A percentile compares a stretch with the other conserved stretches of the same genome.
These are phyloP conservation scores for Anguilla obscura DNA, from an alignment of 2,797 vertebrate genomes.

Conservation along the genomic window DNA sequence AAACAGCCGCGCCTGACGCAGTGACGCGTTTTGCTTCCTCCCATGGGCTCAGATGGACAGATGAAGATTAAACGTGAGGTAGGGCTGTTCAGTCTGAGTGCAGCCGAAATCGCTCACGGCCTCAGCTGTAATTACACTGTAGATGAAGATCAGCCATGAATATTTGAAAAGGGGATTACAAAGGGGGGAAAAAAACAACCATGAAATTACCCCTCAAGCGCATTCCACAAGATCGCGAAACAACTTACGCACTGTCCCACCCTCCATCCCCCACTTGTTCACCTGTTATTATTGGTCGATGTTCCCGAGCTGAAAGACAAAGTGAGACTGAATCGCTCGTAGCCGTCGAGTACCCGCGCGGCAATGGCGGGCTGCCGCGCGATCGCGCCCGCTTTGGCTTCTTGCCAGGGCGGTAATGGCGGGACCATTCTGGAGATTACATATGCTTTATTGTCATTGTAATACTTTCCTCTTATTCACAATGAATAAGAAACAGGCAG, in stretches of 20 bases:
- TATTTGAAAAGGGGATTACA: conserved; percentile 58
- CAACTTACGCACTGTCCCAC: conserved; percentile 58
- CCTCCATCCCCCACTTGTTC: conserved; percentile 65
- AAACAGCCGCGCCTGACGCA: not conserved
- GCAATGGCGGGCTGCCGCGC: conserved; percentile 42
- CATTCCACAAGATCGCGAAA: conserved; percentile 69
- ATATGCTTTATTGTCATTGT: conserved; percentile 73
- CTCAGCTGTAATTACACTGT: not conserved
- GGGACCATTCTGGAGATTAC: conserved; percentile 73
- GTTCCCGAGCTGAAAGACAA: conserved; percentile 65
- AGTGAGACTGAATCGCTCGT: conserved; percentile 70
- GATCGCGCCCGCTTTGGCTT: conserved; percentile 64
- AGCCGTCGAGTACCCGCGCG: conserved; percentile 64
- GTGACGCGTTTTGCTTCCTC: not conserved
- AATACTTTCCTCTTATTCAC: conserved; percentile 59
- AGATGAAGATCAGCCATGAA: conserved; percentile 3
- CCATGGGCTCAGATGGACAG: not conserved
- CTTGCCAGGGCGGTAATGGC: conserved; percentile 66
- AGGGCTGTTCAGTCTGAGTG: not conserved
- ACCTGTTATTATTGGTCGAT: conserved; percentile 71
- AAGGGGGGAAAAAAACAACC: conserved; percentile 61
- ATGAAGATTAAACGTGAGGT: not conserved
- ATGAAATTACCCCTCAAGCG: conserved; percentile 57
- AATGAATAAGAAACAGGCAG: conserved; percentile 35
- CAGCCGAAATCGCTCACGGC: not conserved